Percentiles rank a stretch among this genome's conserved stretches.
Conservation (phyloP, 2,888 invertebrate genomes). For the Epinotia demarniana region DNA sequence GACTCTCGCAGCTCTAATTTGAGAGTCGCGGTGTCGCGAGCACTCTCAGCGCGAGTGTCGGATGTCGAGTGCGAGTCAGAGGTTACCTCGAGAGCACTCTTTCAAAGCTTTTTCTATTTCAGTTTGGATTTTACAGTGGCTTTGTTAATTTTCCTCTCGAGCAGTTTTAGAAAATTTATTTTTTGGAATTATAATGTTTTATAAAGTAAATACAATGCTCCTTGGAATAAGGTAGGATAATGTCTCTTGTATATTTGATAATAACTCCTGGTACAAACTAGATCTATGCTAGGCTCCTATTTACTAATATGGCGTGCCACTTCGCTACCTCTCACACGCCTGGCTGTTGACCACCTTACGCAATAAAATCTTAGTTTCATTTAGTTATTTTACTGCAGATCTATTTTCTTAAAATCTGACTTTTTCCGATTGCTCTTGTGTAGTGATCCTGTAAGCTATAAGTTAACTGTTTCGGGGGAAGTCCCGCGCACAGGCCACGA, state of each 20-base stretch:
- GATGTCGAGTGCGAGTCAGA: constrained; percentile 32
- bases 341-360: not conserved
- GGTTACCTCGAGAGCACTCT: constrained; percentile 42
- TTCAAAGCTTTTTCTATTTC: constrained; percentile 44
- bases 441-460: not conserved
- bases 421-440: not conserved
- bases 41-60: constrained; percentile 40
- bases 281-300: no score
- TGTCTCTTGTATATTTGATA: no score
- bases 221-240: no score
- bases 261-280: no score
- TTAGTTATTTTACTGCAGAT: not conserved
- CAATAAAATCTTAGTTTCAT: not conserved
- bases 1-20: constrained; percentile 41
- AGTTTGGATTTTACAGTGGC: constrained; percentile 33
- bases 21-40: constrained; percentile 43
- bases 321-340: no score
- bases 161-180: not conserved
- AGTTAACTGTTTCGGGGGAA: constrained; percentile 14
- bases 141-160: constrained; percentile 33
- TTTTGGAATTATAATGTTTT: not conserved
- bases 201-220: no score
- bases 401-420: not conserved
- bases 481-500: not conserved
- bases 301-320: no score